These are phyloP conservation scores for Sphaerodactylus townsendi DNA, from an alignment of 2,113 vertebrate species.

Conservation along the genomic window DNA sequence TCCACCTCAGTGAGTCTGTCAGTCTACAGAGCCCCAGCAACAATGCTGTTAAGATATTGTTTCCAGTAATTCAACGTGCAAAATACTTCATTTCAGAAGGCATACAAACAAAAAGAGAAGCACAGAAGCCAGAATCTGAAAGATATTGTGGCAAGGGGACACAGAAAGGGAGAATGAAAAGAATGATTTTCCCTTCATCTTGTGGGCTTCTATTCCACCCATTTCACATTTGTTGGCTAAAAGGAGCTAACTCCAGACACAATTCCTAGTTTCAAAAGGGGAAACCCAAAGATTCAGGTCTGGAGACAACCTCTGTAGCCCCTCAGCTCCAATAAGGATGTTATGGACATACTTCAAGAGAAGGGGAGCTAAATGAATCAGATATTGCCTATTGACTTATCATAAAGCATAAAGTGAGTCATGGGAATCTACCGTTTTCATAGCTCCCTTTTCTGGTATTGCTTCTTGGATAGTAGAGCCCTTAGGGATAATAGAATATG, in stretches of 20 bases:
- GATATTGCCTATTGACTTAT: constrained; percentile 74
- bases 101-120: neutral
- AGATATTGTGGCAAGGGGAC: neutral
- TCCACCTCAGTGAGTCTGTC: no score
- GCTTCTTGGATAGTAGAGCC: constrained; percentile 85
- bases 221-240: neutral
- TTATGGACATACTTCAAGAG: constrained; percentile 29
- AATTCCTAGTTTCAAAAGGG: neutral
- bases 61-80: neutral
- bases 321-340: neutral
- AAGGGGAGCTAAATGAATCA: constrained; percentile 74
- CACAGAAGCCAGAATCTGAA: neutral
- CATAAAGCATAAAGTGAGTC: constrained; percentile 75
- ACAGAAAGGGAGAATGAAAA: neutral
- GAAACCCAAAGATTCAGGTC: neutral
- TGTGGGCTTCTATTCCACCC: neutral
- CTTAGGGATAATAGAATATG: constrained; percentile 92
- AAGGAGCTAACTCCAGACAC: neutral
- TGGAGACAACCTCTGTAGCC: neutral
- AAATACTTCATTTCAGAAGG: neutral
- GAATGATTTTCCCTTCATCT: no score
- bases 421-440: constrained; percentile 72
- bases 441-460: constrained; percentile 79
- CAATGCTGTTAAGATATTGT: neutral
- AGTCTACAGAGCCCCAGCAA: neutral